Conservation (phyloP, 2,113 vertebrate genomes). For the Rhabdornis inornatus region DNA sequence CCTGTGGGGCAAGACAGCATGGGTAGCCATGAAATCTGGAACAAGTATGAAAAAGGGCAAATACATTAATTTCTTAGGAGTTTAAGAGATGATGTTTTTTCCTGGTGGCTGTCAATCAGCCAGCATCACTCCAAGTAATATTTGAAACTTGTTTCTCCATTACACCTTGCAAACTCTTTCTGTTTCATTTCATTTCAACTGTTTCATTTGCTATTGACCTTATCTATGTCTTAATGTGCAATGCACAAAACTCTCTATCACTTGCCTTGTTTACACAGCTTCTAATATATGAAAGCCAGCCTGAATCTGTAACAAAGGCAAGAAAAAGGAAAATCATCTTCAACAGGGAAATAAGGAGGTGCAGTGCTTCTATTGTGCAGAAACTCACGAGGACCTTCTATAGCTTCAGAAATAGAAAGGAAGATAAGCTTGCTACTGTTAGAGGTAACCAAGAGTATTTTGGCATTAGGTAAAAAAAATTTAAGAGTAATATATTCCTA, state of each 20-base stretch:
- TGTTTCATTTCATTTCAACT: no score
- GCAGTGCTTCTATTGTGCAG: background rate
- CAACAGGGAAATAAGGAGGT: background rate
- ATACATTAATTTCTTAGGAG: constrained; percentile 13
- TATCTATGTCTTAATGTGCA: background rate
- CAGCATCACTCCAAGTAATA: background rate
- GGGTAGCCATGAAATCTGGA: background rate
- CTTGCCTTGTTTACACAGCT: background rate
- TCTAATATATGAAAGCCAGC: background rate
- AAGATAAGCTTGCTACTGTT: background rate
- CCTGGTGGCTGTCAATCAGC: background rate
- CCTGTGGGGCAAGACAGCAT: constrained; percentile 42
- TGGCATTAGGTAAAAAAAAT: constrained; percentile 2
- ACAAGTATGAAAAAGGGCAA: background rate
- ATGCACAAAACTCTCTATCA: background rate
- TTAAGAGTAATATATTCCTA: constrained; percentile 13
- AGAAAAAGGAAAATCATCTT: background rate
- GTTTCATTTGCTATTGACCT: background rate
- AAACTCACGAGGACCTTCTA: background rate
- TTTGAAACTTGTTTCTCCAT: background rate
- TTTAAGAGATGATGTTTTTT: background rate
- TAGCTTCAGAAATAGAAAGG: background rate
- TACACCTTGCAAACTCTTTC: background rate
- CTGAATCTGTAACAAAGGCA: background rate
- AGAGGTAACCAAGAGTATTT: background rate